Base-by-base conservation (phyloP, 2,113 vertebrate genomes). In the Hiodon tergisus region DNA sequence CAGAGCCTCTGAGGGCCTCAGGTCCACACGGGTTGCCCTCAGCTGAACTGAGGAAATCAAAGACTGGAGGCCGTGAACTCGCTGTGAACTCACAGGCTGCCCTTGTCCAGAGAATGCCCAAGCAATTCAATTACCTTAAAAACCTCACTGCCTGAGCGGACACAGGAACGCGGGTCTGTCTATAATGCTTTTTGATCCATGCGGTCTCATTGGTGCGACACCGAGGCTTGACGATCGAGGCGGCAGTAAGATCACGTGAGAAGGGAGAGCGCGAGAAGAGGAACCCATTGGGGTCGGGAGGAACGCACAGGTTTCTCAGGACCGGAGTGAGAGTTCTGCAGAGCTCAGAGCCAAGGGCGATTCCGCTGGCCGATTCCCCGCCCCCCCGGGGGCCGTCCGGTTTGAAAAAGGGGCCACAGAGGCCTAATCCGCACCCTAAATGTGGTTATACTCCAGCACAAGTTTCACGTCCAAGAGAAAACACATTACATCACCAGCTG, bases 151-250 rank as follows among this genome's bases (percentile, higher is more conserved):
- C 31, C 31, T 31, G 2, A 31, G 31, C 31, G 31, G 31, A 31
- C 31, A 31, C 31, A 31, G 31, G 31, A 31, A 31, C 31, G 31
- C 31, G 31, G 31, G 31, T 31, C 31, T 31, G 31, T 31, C 31
- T 31, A 31, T 31, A 31, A 31, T 2, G 31, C 31, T 31, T 31
- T 31, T 31, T 31, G 31, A 31, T 2, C 31, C 72, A 73, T 73
- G 78, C 79, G 79, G 81, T 84, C 79, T 84, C 85, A 85, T 85
- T 83, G 82, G 76, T 77, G 81, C 81, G 82, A 82, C 83, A 85
- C 85, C 87, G 87, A 83, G 81, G 78, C 68, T 13, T 76, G 47
- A 84, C 88, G 82, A 85, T 86, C 86, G 89, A 77, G 82, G 86
- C 87, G 83, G 83, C 84, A 79, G 59, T 58, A 2, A 85, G 81